Conservation (phyloP, 2,888 invertebrate genomes). For the Dynastes tityus region DNA sequence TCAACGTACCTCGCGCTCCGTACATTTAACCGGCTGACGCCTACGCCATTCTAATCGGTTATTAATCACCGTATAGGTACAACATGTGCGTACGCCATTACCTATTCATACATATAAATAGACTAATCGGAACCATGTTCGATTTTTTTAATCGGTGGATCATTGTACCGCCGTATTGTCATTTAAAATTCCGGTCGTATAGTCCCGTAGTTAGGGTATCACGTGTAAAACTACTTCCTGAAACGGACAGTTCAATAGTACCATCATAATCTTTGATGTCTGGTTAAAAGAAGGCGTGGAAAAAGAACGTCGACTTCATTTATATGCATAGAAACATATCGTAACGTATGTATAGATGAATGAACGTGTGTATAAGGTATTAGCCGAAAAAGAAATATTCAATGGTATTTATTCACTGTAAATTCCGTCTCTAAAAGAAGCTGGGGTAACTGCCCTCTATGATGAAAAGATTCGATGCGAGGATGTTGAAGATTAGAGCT, state of each 20-base stretch:
- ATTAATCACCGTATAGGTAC: constrained; percentile 34
- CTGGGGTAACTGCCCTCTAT: too few species aligned
- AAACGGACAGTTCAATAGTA: constrained; percentile 44
- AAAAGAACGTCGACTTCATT: constrained; percentile 26
- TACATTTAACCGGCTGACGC: constrained; percentile 18
- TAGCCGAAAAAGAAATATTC: constrained; percentile 3
- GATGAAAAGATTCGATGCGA: too few species aligned
- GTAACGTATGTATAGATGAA: constrained; percentile 1
- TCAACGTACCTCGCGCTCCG: constrained; percentile 19
- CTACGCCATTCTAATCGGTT: constrained; percentile 38
- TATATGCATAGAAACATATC: constrained; percentile 22
- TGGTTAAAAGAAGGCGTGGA: constrained; percentile 2
- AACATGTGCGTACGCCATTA: neutral
- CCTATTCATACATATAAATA: constrained; percentile 15
- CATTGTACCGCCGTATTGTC: constrained; percentile 10
- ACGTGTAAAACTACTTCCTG: constrained; percentile 46
- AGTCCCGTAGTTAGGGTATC: constrained; percentile 34
- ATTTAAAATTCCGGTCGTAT: constrained; percentile 40
- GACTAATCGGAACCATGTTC: constrained; percentile 35
- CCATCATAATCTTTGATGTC: constrained; percentile 42
- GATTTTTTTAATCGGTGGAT: constrained; percentile 31
- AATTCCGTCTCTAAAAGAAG: too few species aligned
- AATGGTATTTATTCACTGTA: too few species aligned
- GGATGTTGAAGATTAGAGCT: too few species aligned
- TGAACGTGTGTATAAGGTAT: neutral